Conservation (phyloP, 1,140 invertebrate genomes). For the Diabrotica virgifera region DNA sequence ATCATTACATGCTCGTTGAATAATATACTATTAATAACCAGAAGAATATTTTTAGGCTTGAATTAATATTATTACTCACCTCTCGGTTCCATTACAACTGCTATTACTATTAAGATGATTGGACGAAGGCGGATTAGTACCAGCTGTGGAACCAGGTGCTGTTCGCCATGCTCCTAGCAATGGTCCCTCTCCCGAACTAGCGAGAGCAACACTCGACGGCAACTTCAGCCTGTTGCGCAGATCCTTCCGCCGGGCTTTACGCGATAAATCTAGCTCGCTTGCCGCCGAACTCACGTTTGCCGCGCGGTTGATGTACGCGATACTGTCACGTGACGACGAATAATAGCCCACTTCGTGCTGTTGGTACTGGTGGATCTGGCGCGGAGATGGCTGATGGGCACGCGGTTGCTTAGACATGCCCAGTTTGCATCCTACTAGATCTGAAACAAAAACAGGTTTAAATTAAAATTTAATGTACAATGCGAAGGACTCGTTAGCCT, state of each 20-base stretch:
- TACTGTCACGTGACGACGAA: conserved; percentile 71
- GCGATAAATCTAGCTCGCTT: conserved; percentile 71
- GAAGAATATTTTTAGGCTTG: not conserved
- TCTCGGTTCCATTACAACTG: conserved; percentile 66
- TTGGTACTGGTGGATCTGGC: conserved; percentile 32
- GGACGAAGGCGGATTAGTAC: conserved; percentile 57
- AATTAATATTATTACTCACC: conserved; percentile 44
- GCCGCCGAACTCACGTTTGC: conserved; percentile 61
- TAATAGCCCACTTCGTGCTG: conserved; percentile 54
- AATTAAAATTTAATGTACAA: too few species aligned
- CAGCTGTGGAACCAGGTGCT: conserved; percentile 58
- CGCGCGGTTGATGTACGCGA: conserved; percentile 63
- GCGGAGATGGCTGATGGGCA: conserved; percentile 40
- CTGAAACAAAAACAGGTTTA: conserved; percentile 42
- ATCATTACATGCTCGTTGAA: too few species aligned
- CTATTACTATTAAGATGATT: conserved; percentile 61
- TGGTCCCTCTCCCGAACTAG: conserved; percentile 58
- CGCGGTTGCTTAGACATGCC: conserved; percentile 53
- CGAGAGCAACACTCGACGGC: conserved; percentile 51
- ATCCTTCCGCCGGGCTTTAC: conserved; percentile 61
- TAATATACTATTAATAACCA: too few species aligned
- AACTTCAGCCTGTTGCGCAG: conserved; percentile 65
- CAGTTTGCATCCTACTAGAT: conserved; percentile 66
- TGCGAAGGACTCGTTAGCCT: too few species aligned
- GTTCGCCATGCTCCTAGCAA: conserved; percentile 57